A percentile compares a stretch with the other conserved stretches of the same genome.
These are phyloP conservation scores for Oscheius sp. DNA, from an alignment of 1,140 invertebrate genomes.

Conservation along the genomic window DNA sequence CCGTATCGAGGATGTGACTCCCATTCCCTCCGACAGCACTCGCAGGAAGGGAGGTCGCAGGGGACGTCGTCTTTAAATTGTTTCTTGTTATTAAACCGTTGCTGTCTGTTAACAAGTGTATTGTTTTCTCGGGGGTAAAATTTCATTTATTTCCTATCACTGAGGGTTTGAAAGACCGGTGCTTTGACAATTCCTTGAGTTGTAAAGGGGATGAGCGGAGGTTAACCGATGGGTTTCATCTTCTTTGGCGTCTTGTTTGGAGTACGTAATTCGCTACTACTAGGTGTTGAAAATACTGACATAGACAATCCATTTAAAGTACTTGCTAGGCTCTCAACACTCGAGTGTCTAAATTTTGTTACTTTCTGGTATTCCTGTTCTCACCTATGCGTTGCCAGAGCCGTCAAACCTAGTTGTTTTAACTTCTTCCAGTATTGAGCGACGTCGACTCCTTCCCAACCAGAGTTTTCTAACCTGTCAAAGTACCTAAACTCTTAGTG, in stretches of 20 bases:
- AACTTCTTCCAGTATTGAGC: constrained; percentile 42
- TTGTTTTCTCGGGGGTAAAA: neutral
- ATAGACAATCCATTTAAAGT: constrained; percentile 37
- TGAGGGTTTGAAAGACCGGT: neutral
- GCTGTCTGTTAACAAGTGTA: neutral
- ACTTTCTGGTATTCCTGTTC: neutral
- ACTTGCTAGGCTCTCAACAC: constrained; percentile 36
- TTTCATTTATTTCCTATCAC: neutral
- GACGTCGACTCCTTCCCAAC: constrained; percentile 43
- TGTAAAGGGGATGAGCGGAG: neutral
- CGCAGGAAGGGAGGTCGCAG: constrained; percentile 98
- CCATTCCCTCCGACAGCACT: constrained; percentile 96
- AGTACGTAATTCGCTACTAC: constrained; percentile 19
- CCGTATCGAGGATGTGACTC: constrained; percentile 95
- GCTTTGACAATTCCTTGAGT: neutral
- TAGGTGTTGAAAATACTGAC: constrained; percentile 23
- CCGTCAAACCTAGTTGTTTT: constrained; percentile 38
- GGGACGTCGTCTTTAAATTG: constrained; percentile 89
- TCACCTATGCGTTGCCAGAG: constrained; percentile 37
- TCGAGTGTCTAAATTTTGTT: constrained; percentile 16
- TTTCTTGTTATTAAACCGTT: constrained; percentile 19
- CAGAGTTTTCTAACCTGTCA: constrained; percentile 43
- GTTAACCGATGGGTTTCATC: neutral
- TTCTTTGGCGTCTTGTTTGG: neutral
- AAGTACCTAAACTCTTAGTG: constrained; percentile 37